Evolutionary conservation across 2,888 invertebrate genomes (phyloP), one percentile per base, ranked within the genome.

Genomic region (Iphiclides podalirius): DNA sequence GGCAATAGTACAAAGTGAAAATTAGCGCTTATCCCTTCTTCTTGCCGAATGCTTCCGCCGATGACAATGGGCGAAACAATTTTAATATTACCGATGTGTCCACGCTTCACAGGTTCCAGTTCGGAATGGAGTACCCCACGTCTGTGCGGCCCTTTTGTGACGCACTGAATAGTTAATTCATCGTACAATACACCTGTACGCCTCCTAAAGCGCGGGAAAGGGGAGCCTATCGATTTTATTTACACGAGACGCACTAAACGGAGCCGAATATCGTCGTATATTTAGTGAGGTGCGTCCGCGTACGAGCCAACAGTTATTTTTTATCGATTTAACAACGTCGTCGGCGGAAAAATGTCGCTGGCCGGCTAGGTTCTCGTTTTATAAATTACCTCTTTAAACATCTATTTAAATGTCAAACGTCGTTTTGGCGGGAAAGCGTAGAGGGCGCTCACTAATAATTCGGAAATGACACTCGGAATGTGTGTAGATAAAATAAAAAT

Each of bases 161-260:
- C 34, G 15, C 20, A 33, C 34, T 43, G 38, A 49, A 49, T 49
- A 34, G 37, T 49, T 49, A 49, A 49, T 43, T 49, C 43, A 26
- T 31, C 26, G 26, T 12, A 43, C 43, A 49, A 49, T 49, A 43
- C 48, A 49, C 48, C 48, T 49, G 48, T 34, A 7, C 37, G 36
- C 17, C 31, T 23, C 36, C 28, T 34, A 31, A n/a, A n/a, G 23
- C 11, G 34, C 34, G 36, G 36, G 31, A 45, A 16, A 36, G 40
- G 47, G 20, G 36, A 15, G 36, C 4, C 9, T 49, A 49, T 49
- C 48, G 48, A 49, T 48, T 48, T 48, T 38, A 31, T 48, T 48
- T 33, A 47, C 34, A 26, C 28, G 15, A 11, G 2, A 9, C 26
- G 26, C 35, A 26, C 35, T 41, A 36, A 35, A 26, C 6, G 40